Base-by-base conservation (phyloP, 2,797 vertebrate genomes). In the Momotus momota region DNA sequence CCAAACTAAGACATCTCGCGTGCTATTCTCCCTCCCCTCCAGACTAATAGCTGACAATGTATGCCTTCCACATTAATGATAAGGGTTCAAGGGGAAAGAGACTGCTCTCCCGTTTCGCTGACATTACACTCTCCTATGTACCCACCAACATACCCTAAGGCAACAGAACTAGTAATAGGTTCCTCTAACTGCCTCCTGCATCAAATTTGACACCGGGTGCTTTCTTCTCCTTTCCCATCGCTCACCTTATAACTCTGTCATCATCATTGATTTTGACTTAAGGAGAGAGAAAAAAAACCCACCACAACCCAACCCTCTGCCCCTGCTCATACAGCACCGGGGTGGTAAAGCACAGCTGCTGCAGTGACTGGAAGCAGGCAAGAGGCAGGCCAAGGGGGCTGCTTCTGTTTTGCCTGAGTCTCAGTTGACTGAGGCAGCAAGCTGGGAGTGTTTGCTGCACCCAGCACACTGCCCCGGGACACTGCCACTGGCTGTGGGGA, bases 211-310 rank as follows among this genome's bases (percentile, higher is more conserved):
- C 97, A 97, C 73, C 4, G 11, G 49, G 70, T 15, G 60, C 97
- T 97, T 97, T 97, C 96, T 97, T 97, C 97, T 94, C 91, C 95
- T 89, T 96, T 94, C 93, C 95, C 91, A 90, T 64, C 5, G 26
- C 91, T 97, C 48, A 77, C 90, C 97, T 97, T 95, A 95, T 86
- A 93, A 94, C 94, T 96, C 96, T 94, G 95, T 97, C 96, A 94
- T 87, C 83, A 90, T 97, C 97, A 96, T 84, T 96, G 98, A 97
- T 97, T 98, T 89, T 97, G 97, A 98, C 94, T 97, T 86, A 94
- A 90, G 94, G 92, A 88, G 74, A 90, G 71, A 8, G 55, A 33
- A n/a, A 13, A 2, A 6, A 13, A 29, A 52, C 26, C 12, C 6
- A 12, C 29, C 31, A 55, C n/a, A 41, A 29, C n/a, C 51, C 58